Percentiles rank a stretch among this genome's conserved stretches.
These are phyloP conservation scores for Apamea sordens DNA, from an alignment of 2,888 invertebrate genomes.

Conservation along the genomic window DNA sequence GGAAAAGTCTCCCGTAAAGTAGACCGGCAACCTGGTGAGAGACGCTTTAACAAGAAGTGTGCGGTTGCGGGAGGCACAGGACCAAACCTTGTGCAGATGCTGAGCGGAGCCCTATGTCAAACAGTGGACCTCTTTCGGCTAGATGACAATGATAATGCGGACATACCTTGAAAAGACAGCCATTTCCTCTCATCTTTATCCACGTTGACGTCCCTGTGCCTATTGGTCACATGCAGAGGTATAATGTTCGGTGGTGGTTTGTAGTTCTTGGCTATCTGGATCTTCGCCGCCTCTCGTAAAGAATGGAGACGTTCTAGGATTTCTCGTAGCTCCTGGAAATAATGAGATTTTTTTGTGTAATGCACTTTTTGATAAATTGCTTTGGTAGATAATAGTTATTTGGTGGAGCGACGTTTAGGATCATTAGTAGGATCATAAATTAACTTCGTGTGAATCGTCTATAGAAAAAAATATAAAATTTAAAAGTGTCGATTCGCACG, in stretches of 20 bases:
- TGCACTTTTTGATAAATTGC: background rate
- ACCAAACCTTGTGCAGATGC: too few species aligned
- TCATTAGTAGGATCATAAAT: too few species aligned
- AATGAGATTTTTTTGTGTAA: background rate
- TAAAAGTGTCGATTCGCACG: too few species aligned
- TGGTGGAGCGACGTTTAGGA: too few species aligned
- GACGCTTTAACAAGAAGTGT: background rate
- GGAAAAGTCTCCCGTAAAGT: too few species aligned
- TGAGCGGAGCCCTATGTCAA: too few species aligned
- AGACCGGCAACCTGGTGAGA: too few species aligned
- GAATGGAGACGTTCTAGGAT: slow-evolving; percentile 85
- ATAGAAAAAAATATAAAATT: too few species aligned
- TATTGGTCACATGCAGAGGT: slow-evolving; percentile 79
- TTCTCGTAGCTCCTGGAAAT: slow-evolving; percentile 81
- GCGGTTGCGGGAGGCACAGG: background rate
- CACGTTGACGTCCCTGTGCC: slow-evolving; percentile 87
- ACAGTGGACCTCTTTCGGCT: background rate
- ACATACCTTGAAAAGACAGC: slow-evolving; percentile 87
- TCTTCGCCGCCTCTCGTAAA: slow-evolving; percentile 81
- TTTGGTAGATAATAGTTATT: too few species aligned
- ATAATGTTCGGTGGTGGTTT: slow-evolving; percentile 82
- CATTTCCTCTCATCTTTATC: slow-evolving; percentile 87
- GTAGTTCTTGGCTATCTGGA: slow-evolving; percentile 79
- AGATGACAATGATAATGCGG: background rate
- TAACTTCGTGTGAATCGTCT: too few species aligned